A percentile compares a stretch with the other conserved stretches of the same genome.
These are phyloP conservation scores for Sitophilus oryzae DNA, from an alignment of 1,140 invertebrate species.

Conservation along the genomic window DNA sequence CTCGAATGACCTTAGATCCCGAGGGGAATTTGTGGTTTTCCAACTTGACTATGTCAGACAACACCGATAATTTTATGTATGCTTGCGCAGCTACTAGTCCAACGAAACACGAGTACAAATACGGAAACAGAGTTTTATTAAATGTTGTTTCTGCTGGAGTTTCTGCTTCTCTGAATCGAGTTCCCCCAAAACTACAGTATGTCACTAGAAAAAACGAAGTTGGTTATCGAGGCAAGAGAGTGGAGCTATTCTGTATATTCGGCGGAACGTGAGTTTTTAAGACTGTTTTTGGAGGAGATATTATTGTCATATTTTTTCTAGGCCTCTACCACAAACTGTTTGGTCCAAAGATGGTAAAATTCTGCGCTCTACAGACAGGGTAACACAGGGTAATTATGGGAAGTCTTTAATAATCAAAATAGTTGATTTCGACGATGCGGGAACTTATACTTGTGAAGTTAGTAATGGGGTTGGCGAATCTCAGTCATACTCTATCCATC, in stretches of 20 bases:
- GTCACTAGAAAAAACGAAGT: constrained; percentile 79
- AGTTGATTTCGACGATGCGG: constrained; percentile 79
- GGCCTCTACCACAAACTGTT: constrained; percentile 70
- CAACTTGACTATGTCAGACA: constrained; percentile 82
- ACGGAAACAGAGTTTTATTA: constrained; percentile 76
- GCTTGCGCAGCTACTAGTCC: constrained; percentile 83
- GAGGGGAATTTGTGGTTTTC: constrained; percentile 93
- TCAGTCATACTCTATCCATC: constrained; percentile 75
- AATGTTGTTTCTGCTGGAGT: constrained; percentile 72
- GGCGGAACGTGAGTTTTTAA: constrained; percentile 72
- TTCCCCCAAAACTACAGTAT: constrained; percentile 73
- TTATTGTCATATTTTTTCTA: constrained; percentile 30
- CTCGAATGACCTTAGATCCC: constrained; percentile 87
- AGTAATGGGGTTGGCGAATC: constrained; percentile 83
- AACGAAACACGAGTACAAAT: constrained; percentile 85
- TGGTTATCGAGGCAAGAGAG: constrained; percentile 71
- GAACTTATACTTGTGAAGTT: constrained; percentile 83
- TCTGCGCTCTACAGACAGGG: constrained; percentile 63
- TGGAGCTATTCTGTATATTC: constrained; percentile 82
- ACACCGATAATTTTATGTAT: constrained; percentile 75
- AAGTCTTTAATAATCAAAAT: constrained; percentile 85
- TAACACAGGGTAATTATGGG: constrained; percentile 83
- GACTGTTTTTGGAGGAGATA: not conserved
- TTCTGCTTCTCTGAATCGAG: constrained; percentile 68
- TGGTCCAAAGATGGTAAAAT: constrained; percentile 76